Base-by-base conservation (phyloP, 2,888 invertebrate species). In the Ceriagrion tenellum region DNA sequence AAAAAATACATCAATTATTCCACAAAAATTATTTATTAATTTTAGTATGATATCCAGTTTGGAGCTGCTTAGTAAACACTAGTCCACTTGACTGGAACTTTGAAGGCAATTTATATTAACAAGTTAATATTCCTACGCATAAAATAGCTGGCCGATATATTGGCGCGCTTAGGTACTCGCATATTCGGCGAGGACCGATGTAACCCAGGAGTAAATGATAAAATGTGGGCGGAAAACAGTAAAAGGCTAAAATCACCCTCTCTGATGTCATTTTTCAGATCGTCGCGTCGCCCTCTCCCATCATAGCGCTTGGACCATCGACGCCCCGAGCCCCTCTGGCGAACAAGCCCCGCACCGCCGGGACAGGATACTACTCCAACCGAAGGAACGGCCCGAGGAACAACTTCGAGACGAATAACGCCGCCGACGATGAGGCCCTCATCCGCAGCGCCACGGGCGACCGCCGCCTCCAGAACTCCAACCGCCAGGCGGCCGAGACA, bases 371-470 rank as follows among this genome's bases (percentile, higher is more conserved):
- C 69, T 93, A 93, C 59, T 69, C 93, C n/a, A 93, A 69, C 93
- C 93, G 90, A 47, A 40, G 81, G 89, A 56, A 40, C 90, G 88
- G 95, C 55, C 95, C 40, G 35, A 95, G 95, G 59, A 90, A 59
- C 26, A 88, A 40, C 40, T 95, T 95, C 56, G 93, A 91, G 74
- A 91, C 93, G 55, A 81, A 91, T 23, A 59, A 55, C 26, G 88
- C 98, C 96, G 88, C 98, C 96, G 98, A 98, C 96, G 98, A 98
- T 95, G 98, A 98, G 97, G 96, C 97, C 97, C 63, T 97, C 97
- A 96, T 96, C 97, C 95, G 97, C 97, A 98, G 98, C 30, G 98
- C 98, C 97, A 97, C 98, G 96, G 97, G 98, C 97, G 97, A 97
- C 95, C 96, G 97, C 6, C 96, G 97, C 89, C 96, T 96, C 16